phyloP scores from a whole-genome alignment of 1,140 invertebrate genomes.

The Lordiphosa stackelbergi region DNA sequence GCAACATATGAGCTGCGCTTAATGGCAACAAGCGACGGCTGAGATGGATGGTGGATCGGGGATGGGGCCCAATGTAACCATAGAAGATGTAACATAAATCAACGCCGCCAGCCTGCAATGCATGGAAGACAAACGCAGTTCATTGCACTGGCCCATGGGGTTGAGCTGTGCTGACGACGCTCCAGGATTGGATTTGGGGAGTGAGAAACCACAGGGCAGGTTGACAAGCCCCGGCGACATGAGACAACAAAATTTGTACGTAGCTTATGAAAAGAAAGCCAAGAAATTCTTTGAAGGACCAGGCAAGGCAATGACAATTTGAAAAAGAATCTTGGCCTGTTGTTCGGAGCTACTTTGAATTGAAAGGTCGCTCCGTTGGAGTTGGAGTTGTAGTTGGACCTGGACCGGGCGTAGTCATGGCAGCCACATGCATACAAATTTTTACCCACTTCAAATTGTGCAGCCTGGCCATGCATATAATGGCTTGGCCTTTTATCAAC shows the following conservation, averaged over 20 bases:
- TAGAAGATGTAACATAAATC: conserved; percentile 75
- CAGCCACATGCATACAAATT: conserved; percentile 74
- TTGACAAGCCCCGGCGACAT: conserved; percentile 67
- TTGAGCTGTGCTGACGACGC: conserved; percentile 14
- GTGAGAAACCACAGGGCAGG: conserved; percentile 50
- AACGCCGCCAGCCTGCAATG: conserved; percentile 62
- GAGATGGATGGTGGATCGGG: not conserved
- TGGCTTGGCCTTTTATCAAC: conserved; percentile 73
- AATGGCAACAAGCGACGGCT: conserved; percentile 48
- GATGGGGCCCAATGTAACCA: conserved; percentile 52
- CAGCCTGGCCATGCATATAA: conserved; percentile 72
- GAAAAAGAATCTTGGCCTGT: conserved; percentile 51
- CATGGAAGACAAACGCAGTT: conserved; percentile 50
- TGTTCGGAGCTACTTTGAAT: conserved; percentile 60
- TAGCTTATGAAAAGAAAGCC: conserved; percentile 50
- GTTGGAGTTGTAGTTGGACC: conserved; percentile 18
- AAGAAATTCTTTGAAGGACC: conserved; percentile 72
- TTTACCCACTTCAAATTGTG: conserved; percentile 71
- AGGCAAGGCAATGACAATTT: conserved; percentile 63
- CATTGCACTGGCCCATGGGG: conserved; percentile 60
- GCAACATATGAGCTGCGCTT: conserved; percentile 70
- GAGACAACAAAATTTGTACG: conserved; percentile 64
- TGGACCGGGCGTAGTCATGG: conserved; percentile 54
- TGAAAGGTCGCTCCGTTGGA: conserved; percentile 55
- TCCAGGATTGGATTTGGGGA: conserved; percentile 24